phyloP scores from a whole-genome alignment of 1,140 invertebrate species.

The Drosophila saltans region DNA sequence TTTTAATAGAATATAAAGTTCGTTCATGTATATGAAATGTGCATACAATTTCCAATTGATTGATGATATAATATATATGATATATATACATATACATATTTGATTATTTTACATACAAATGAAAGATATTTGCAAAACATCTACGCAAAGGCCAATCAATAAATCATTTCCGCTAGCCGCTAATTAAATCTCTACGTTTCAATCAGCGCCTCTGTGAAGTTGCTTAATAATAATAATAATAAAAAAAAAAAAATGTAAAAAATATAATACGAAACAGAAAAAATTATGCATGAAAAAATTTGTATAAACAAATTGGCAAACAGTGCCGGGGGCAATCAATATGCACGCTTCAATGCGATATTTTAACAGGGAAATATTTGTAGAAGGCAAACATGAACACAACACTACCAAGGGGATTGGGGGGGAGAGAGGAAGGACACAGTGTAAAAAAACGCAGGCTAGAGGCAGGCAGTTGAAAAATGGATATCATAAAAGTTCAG shows the following conservation, averaged over 20 bases:
- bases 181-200: slow-evolving; percentile 57
- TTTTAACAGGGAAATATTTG: slow-evolving; percentile 9
- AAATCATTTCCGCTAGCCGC: slow-evolving; percentile 50
- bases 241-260: slow-evolving; percentile 15
- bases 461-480: slow-evolving; percentile 26
- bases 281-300: slow-evolving; percentile 9
- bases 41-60: not conserved
- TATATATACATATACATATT: not conserved
- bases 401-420: too few species aligned
- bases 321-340: slow-evolving; percentile 4
- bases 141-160: slow-evolving; percentile 49
- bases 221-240: slow-evolving; percentile 5
- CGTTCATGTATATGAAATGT: not conserved
- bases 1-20: too few species aligned
- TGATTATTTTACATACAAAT: slow-evolving; percentile 2
- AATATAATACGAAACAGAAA: not conserved
- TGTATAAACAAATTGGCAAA: slow-evolving; percentile 7
- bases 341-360: slow-evolving; percentile 12
- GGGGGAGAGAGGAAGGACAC: not conserved
- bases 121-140: not conserved
- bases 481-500: slow-evolving; percentile 51
- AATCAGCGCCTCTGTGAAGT: slow-evolving; percentile 32
- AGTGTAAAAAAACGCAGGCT: too few species aligned
- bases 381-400: not conserved
- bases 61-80: not conserved